Conservation (phyloP, 2,113 vertebrate species). For the Crotalus viridis region DNA sequence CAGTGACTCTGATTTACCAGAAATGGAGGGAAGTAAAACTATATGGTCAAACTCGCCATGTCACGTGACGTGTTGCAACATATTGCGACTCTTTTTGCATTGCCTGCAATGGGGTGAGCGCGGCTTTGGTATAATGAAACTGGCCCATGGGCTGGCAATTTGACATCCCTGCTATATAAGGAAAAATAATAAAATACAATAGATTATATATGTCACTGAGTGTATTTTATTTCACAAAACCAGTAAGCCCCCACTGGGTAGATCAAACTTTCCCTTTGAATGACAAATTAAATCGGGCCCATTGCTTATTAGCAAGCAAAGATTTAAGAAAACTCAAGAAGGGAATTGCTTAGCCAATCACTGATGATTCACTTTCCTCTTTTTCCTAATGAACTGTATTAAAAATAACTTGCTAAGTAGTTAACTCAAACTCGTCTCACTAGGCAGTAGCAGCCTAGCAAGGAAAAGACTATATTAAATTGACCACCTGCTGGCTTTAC, state of each 20-base stretch:
- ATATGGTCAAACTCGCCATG: not conserved
- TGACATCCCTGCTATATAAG: not conserved
- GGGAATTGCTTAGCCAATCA: not conserved
- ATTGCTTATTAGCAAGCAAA: not conserved
- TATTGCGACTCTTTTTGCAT: too few species aligned
- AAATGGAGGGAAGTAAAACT: not conserved
- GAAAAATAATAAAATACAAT: not conserved
- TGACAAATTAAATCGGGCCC: not conserved
- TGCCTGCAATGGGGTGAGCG: too few species aligned
- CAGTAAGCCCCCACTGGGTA: not conserved
- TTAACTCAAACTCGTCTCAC: not conserved
- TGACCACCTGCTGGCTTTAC: not conserved
- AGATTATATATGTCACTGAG: not conserved
- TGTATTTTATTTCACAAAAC: not conserved
- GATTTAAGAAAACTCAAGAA: fast-evolving
- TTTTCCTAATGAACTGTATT: not conserved
- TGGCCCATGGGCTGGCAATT: too few species aligned
- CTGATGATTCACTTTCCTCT: conserved; percentile 6
- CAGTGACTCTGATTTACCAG: not conserved
- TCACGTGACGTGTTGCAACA: too few species aligned
- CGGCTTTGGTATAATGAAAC: too few species aligned
- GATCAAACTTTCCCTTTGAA: not conserved
- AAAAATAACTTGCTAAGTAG: not conserved
- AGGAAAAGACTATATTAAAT: conserved; percentile 6
- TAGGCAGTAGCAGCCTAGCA: not conserved